Evolutionary conservation across 2,888 invertebrate genomes (phyloP).

Genomic region (Drosophila neonasuta): DNA sequence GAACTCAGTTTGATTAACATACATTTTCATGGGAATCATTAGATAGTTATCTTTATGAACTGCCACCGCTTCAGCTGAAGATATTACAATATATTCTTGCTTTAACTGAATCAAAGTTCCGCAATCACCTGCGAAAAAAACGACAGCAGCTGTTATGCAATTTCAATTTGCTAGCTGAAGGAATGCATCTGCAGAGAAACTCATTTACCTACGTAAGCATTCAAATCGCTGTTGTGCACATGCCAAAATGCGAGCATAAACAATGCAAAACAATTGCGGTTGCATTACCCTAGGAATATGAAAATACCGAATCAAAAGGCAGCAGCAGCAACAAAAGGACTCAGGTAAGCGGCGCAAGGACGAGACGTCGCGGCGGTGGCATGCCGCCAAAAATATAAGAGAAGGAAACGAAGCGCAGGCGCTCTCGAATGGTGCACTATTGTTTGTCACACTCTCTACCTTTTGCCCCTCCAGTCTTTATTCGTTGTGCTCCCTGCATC

Average conservation of each 20-base stretch:
- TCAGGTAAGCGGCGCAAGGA: constrained; percentile 53
- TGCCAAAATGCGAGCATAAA: constrained; percentile 67
- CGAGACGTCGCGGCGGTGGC: constrained; percentile 36
- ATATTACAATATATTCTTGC: neutral
- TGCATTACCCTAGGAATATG: constrained; percentile 62
- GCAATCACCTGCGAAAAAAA: constrained; percentile 27
- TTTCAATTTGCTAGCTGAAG: constrained; percentile 22
- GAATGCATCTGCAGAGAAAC: constrained; percentile 42
- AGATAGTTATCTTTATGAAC: neutral
- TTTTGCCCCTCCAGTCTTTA: neutral
- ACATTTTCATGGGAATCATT: constrained; percentile 24
- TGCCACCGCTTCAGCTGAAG: neutral
- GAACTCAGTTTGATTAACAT: constrained; percentile 31
- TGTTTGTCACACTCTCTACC: constrained; percentile 44
- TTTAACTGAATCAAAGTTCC: neutral
- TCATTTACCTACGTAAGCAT: constrained; percentile 55
- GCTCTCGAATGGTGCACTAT: constrained; percentile 65
- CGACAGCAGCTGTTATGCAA: constrained; percentile 58
- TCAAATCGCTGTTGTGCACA: constrained; percentile 63
- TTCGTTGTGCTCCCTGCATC: constrained; percentile 21
- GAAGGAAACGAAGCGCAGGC: constrained; percentile 43
- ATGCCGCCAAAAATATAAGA: constrained; percentile 61
- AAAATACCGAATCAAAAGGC: constrained; percentile 60
- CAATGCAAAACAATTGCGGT: constrained; percentile 74
- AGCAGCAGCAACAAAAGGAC: constrained; percentile 32